Conservation (phyloP, 2,888 invertebrate genomes). For the Idaea biselata region DNA sequence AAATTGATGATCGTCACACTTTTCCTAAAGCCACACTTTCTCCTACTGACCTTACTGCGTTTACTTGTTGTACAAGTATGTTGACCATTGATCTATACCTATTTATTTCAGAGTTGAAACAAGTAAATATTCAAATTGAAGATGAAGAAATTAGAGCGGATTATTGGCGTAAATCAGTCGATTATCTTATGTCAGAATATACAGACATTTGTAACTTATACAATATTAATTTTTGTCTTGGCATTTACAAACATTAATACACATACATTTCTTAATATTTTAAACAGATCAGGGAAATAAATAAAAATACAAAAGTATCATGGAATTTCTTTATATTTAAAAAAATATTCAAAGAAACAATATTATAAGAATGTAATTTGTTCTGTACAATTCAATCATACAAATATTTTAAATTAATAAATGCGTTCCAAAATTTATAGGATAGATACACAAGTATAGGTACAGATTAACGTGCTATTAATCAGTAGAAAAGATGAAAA, state of each 20-base stretch:
- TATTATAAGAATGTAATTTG: conserved; percentile 56
- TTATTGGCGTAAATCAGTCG: conserved; percentile 48
- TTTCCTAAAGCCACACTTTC: no score
- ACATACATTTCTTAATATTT: not conserved
- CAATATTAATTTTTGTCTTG: conserved; percentile 49
- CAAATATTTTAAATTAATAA: conserved; percentile 60
- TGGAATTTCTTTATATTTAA: conserved; percentile 71
- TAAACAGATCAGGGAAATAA: conserved; percentile 5
- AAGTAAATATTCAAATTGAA: conserved; percentile 60
- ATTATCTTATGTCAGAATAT: conserved; percentile 46
- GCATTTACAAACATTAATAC: conserved; percentile 51
- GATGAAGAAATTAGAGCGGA: conserved; percentile 43
- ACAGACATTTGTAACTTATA: conserved; percentile 51
- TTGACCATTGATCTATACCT: no score
- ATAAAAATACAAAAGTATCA: conserved; percentile 21
- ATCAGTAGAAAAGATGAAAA: conserved; percentile 28
- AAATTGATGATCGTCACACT: no score
- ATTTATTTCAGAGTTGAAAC: conserved; percentile 52
- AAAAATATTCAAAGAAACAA: conserved; percentile 76
- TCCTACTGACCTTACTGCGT: no score
- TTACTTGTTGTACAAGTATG: no score
- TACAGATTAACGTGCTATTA: conserved; percentile 1
- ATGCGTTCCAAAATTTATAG: conserved; percentile 53
- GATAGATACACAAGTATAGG: conserved; percentile 12
- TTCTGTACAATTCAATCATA: conserved; percentile 71